Percentiles rank a stretch among this genome's conserved stretches.
Conservation (phyloP, 64 coral and sea anemone genomes). For the Cladopsammia gracilis region DNA sequence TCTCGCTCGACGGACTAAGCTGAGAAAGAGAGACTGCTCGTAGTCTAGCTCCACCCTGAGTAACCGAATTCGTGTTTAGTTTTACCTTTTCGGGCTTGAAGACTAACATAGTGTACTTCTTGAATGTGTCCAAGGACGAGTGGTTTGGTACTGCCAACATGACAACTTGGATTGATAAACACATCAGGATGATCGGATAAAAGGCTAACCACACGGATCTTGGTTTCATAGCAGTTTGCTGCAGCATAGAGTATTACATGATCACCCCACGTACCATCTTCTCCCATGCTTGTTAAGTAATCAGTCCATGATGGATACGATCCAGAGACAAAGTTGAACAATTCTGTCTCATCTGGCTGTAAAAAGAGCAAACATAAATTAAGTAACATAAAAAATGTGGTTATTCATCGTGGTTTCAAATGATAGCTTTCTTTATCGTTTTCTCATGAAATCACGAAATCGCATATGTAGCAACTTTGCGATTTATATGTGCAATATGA, state of each 20-base stretch:
- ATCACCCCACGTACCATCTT: background rate
- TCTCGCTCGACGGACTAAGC: too few species aligned
- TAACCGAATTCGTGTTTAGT: too few species aligned
- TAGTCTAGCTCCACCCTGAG: too few species aligned
- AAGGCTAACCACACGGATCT: background rate
- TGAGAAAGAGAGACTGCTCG: too few species aligned
- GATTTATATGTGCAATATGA: too few species aligned
- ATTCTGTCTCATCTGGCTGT: background rate
- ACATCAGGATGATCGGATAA: background rate
- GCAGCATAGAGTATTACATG: background rate
- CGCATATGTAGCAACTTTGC: too few species aligned
- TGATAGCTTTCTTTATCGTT: too few species aligned
- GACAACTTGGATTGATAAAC: background rate
- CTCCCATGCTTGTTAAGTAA: background rate
- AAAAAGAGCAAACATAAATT: background rate
- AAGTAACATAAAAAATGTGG: too few species aligned
- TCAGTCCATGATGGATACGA: background rate
- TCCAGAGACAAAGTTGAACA: background rate
- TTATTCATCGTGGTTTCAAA: too few species aligned
- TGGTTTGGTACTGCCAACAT: background rate
- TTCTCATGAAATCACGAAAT: too few species aligned
- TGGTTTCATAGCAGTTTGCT: background rate
- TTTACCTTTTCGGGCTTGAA: background rate
- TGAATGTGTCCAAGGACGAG: background rate
- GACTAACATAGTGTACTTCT: background rate